Conservation (phyloP, 2,797 vertebrate genomes). For the Lemur catta region DNA sequence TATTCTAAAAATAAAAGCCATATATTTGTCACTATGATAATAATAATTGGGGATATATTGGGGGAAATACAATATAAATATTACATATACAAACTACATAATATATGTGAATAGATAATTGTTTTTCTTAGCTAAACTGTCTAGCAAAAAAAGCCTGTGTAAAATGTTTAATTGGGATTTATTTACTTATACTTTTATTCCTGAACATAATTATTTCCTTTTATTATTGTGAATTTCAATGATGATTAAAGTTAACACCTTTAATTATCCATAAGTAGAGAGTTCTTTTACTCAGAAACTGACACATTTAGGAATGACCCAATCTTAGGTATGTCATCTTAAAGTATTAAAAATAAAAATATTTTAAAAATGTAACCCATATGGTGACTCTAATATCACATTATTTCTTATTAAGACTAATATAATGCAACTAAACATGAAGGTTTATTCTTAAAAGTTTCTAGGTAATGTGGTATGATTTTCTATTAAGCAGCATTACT, state of each 20-base stretch:
- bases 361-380: not conserved
- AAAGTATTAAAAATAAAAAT: not conserved
- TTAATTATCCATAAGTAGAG: not conserved
- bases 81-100: not conserved
- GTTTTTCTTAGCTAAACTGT: not conserved
- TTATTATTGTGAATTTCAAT: not conserved
- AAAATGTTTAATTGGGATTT: not conserved
- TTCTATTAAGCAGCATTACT: not conserved
- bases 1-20: not conserved
- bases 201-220: not conserved
- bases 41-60: not conserved
- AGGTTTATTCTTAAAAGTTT: not conserved
- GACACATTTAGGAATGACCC: not conserved
- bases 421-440: not conserved
- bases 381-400: not conserved
- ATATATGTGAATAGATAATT: not conserved
- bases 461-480: not conserved
- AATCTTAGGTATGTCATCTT: not conserved
- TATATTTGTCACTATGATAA: not conserved
- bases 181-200: not conserved
- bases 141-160: not conserved
- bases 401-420: not conserved
- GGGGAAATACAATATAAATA: not conserved
- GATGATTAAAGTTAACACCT: not conserved
- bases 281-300: not conserved